Evolutionary conservation across 2,113 vertebrate species (phyloP).

Genomic region (Hemibagrus wyckioides): DNA sequence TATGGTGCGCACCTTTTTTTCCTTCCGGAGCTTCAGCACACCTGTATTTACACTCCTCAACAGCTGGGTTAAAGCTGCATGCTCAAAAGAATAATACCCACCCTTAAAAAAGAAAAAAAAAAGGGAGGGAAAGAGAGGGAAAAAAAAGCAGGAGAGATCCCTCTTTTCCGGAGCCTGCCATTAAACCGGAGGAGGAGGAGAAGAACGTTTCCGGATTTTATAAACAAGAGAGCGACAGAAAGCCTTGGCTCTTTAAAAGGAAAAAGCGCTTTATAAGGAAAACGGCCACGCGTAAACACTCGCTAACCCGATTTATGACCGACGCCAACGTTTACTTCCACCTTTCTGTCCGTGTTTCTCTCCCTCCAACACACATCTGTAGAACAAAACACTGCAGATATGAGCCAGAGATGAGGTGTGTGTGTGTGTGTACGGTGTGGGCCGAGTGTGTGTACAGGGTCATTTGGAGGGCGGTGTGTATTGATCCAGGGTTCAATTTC

Average conservation of each 20-base stretch:
- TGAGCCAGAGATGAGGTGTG: background rate
- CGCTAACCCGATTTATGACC: slow-evolving; percentile 21
- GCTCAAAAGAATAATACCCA: slow-evolving; percentile 56
- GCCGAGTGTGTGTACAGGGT: slow-evolving; percentile 1
- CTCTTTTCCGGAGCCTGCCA: slow-evolving; percentile 48
- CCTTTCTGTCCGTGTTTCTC: slow-evolving; percentile 43
- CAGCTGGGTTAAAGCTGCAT: slow-evolving; percentile 68
- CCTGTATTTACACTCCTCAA: slow-evolving; percentile 72
- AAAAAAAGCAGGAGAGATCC: background rate
- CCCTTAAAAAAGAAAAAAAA: slow-evolving; percentile 45
- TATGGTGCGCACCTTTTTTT: slow-evolving; percentile 39
- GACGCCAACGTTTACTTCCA: slow-evolving; percentile 9
- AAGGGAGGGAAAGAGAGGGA: background rate
- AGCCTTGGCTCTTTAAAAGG: slow-evolving; percentile 88
- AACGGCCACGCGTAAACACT: slow-evolving; percentile 78
- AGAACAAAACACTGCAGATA: background rate
- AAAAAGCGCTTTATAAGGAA: slow-evolving; percentile 86
- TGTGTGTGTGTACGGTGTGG: background rate
- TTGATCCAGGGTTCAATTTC: slow-evolving; percentile 47
- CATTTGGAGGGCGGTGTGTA: slow-evolving; percentile 27
- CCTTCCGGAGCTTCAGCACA: slow-evolving; percentile 63
- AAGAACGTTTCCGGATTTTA: slow-evolving; percentile 75
- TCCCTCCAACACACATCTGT: background rate
- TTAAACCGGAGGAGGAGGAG: slow-evolving; percentile 60
- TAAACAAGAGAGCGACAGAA: slow-evolving; percentile 83